Evolutionary conservation across 2,888 invertebrate species (phyloP), one percentile per base, ranked within the genome.

Genomic region (Amiota minor): DNA sequence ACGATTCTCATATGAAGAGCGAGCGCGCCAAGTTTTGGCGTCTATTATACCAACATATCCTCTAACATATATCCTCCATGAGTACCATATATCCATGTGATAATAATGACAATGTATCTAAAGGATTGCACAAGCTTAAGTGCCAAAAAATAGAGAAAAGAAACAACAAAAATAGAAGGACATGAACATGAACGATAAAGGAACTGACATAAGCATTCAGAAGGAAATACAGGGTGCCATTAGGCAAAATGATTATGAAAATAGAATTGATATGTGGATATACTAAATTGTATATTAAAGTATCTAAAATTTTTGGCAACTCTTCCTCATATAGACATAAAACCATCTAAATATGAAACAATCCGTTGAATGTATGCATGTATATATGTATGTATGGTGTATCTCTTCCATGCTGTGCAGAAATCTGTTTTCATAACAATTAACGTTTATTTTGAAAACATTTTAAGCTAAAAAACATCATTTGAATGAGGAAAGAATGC

Each of bases 391-490:
- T 20, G 11, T 74, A n/a, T n/a, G n/a, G n/a, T n/a, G 75, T 49
- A 46, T 62, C 53, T 10, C 53, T 23, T 74, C 76, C 78, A 79
- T 78, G 78, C 78, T 75, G 78, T 71, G 62, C 62, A 47, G 62
- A 76, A 78, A 76, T 82, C 73, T 84, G 82, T 82, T 82, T 85
- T 81, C 77, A 74, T 79, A 82, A 86, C 82, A 84, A 84, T 82
- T 82, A 85, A 79, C 78, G 80, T 16, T 64, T 64, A n/a, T 23
- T 71, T 50, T 23, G 55, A 55, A 70, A 70, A 56, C 18, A 70
- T 56, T n/a, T 56, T 35, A 50, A 50, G 49, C 4, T 14, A 65
- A 67, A 71, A 20, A 35, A 16, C 71, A 55, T 53, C 35, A 16
- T 50, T 12, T 47, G 23, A n/a, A 49, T 67, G 46, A 16, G 18